These are phyloP conservation scores for Smithornis capensis DNA, from an alignment of 2,113 vertebrate species.

Conservation along the genomic window DNA sequence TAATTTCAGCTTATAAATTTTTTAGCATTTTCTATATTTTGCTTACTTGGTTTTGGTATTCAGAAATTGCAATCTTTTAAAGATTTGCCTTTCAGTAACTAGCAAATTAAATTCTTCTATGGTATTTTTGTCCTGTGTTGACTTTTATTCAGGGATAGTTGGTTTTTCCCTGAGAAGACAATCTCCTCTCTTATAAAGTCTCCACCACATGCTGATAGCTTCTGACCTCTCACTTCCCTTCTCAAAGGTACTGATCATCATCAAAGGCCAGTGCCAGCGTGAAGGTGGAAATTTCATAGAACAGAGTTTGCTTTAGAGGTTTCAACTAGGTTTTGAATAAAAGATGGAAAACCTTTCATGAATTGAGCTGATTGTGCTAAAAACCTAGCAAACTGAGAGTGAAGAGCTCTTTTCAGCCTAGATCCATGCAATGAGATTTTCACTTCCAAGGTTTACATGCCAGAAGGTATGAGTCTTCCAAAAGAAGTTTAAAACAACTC, in stretches of 20 bases:
- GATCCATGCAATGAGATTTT: slow-evolving; percentile 12
- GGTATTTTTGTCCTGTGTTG: slow-evolving; percentile 19
- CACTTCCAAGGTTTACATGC: background rate
- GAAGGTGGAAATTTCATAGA: slow-evolving; percentile 48
- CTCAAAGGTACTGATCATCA: slow-evolving; percentile 55
- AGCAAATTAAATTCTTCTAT: background rate
- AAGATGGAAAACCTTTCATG: slow-evolving; percentile 65
- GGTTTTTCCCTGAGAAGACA: slow-evolving; percentile 40
- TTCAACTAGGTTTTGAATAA: slow-evolving; percentile 67
- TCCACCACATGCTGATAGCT: slow-evolving; percentile 50
- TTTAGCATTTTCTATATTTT: background rate
- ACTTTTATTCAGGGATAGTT: slow-evolving; percentile 31
- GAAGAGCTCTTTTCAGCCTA: slow-evolving; percentile 14
- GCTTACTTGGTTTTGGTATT: background rate
- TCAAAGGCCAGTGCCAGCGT: slow-evolving; percentile 54
- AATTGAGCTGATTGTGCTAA: slow-evolving; percentile 58
- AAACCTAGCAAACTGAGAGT: slow-evolving; percentile 8
- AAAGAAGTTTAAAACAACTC: background rate
- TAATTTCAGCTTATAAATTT: background rate
- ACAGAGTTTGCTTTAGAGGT: slow-evolving; percentile 24
- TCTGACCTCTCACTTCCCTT: slow-evolving; percentile 50
- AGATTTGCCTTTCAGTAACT: background rate
- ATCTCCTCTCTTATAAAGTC: slow-evolving; percentile 21
- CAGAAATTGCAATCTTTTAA: background rate
- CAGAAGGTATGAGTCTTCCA: background rate